A percentile compares a stretch with the other conserved stretches of the same genome.
Evolutionary conservation across 2,113 vertebrate genomes (phyloP).

Genomic region (Mixornis gularis): DNA sequence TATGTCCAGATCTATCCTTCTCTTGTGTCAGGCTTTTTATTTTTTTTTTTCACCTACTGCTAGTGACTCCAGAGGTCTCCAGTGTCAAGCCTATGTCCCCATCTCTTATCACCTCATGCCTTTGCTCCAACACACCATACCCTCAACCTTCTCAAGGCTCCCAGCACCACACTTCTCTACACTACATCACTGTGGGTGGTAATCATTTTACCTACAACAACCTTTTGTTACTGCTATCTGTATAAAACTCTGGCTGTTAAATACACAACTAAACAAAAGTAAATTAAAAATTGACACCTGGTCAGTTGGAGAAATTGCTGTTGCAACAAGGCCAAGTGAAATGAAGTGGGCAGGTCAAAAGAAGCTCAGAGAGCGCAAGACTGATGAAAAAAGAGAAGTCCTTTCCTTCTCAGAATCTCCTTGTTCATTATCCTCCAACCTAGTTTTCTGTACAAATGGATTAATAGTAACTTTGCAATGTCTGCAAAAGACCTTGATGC

Average conservation of each 20-base stretch:
- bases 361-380: background rate
- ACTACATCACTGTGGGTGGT: too few relatives aligned
- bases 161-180: background rate
- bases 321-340: background rate
- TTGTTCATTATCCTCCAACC: background rate
- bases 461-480: background rate
- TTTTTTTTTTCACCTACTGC: background rate
- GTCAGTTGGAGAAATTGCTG: background rate
- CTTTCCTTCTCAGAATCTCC: background rate
- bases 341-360: background rate
- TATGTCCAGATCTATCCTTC: background rate
- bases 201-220: background rate
- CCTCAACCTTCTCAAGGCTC: background rate
- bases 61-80: background rate
- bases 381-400: background rate
- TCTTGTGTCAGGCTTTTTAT: too few relatives aligned
- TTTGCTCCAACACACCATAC: accelerated
- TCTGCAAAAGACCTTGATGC: background rate
- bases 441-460: background rate
- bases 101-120: too few relatives aligned
- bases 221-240: background rate
- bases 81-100: background rate
- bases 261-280: background rate
- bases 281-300: background rate
- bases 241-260: background rate